phyloP scores from a whole-genome alignment of 2,797 vertebrate species.

The Florisuga fusca region DNA sequence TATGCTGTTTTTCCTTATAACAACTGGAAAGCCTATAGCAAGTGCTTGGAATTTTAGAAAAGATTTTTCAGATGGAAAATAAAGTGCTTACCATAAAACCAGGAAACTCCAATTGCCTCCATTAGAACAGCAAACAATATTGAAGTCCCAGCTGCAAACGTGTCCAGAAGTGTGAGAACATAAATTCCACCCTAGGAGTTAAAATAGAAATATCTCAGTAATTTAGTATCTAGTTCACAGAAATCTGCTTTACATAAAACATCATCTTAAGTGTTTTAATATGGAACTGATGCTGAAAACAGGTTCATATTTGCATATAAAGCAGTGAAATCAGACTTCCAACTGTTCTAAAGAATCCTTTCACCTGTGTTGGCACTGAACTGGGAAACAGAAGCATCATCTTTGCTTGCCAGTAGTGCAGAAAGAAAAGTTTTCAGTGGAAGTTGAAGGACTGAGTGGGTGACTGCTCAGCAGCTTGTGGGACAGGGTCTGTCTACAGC shows the following conservation, averaged over 20 bases:
- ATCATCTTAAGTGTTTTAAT: neutral
- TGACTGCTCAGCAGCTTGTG: neutral
- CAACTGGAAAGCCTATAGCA: neutral
- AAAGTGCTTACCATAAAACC: conserved; percentile 93
- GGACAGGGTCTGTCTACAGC: neutral
- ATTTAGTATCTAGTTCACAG: neutral
- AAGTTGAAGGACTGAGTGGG: neutral
- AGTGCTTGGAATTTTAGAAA: neutral
- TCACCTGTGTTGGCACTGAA: neutral
- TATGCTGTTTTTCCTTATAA: neutral
- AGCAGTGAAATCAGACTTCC: neutral
- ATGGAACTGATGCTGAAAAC: neutral
- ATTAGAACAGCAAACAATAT: conserved; percentile 96
- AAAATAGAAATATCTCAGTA: neutral
- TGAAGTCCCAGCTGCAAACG: conserved; percentile 95
- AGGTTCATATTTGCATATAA: neutral
- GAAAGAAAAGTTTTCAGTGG: neutral
- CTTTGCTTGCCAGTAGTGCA: rapidly evolving
- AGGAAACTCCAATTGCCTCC: conserved; percentile 97
- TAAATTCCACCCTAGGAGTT: conserved; percentile 93
- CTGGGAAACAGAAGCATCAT: neutral
- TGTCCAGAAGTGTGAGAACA: conserved; percentile 92
- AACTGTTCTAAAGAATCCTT: neutral
- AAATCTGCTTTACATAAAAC: neutral
- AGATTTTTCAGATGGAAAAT: neutral